Percentiles rank a stretch among this genome's conserved stretches.
phyloP scores from a whole-genome alignment of 2,888 invertebrate species.

The Drosophila quinaria region DNA sequence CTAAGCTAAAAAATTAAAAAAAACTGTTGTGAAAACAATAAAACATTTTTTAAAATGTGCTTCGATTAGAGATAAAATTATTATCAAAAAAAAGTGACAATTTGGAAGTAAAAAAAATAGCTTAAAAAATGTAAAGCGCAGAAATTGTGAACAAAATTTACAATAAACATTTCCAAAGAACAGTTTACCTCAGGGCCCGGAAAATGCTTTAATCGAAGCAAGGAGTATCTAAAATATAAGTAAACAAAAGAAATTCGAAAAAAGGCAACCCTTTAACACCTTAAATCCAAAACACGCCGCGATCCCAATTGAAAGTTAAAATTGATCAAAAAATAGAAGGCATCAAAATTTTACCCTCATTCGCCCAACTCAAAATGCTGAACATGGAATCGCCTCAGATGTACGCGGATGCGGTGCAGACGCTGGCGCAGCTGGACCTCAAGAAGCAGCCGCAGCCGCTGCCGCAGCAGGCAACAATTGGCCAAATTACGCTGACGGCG shows the following conservation, averaged over 20 bases:
- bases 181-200: constrained; percentile 57
- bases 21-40: constrained; percentile 21
- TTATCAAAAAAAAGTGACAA: constrained; percentile 10
- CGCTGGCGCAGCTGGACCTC: constrained; percentile 85
- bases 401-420: constrained; percentile 86
- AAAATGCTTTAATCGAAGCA: constrained; percentile 38
- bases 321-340: constrained; percentile 51
- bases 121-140: constrained; percentile 20
- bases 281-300: background rate
- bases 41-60: constrained; percentile 22
- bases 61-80: constrained; percentile 29
- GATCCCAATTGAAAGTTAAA: constrained; percentile 20
- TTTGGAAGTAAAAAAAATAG: constrained; percentile 7
- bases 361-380: constrained; percentile 84
- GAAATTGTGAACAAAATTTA: constrained; percentile 6
- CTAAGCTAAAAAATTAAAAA: constrained; percentile 19
- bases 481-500: constrained; percentile 84
- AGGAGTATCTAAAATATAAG: constrained; percentile 4
- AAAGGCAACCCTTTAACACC: background rate
- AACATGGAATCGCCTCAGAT: constrained; percentile 86
- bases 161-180: constrained; percentile 63
- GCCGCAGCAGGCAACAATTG: constrained; percentile 84
- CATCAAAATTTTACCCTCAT: constrained; percentile 84
- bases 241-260: background rate
- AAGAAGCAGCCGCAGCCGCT: constrained; percentile 85